Percentiles rank a stretch among this genome's conserved stretches.
Conservation (phyloP, 2,113 vertebrate genomes). For the Sinosuthora webbiana region DNA sequence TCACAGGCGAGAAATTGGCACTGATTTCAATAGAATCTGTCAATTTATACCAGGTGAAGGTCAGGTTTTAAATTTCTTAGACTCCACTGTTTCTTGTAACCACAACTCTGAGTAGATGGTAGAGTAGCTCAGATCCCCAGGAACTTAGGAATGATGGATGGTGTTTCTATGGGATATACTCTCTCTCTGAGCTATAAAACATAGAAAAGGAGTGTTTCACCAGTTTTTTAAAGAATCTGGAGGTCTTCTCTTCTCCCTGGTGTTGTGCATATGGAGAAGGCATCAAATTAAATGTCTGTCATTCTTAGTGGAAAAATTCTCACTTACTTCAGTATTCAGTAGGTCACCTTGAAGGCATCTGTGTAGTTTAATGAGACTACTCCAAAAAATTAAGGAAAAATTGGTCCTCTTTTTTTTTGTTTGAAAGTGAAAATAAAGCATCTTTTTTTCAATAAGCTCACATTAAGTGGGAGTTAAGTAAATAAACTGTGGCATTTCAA, state of each 20-base stretch:
- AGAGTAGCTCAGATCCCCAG: background rate
- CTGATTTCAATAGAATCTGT: conserved; percentile 13
- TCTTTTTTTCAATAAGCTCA: background rate
- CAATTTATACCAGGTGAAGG: background rate
- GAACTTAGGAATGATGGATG: conserved; percentile 4
- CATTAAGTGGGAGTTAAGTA: background rate
- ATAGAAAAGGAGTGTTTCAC: background rate
- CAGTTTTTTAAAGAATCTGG: background rate
- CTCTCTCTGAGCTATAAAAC: background rate
- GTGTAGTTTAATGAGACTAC: background rate
- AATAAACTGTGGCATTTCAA: background rate
- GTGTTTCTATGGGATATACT: background rate
- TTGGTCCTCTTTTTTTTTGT: background rate
- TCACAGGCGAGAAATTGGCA: background rate
- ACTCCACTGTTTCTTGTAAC: conserved; percentile 6
- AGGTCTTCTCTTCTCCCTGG: background rate
- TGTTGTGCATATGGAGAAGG: background rate
- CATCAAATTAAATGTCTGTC: background rate
- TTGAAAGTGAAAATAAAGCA: background rate
- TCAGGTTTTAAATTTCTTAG: conserved; percentile 27
- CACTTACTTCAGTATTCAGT: background rate
- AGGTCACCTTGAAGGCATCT: background rate
- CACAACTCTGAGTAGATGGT: background rate
- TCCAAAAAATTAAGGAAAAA: background rate
- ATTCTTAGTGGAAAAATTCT: background rate